Evolutionary conservation across 2,888 invertebrate genomes (phyloP), one percentile per base, ranked within the genome.

Genomic region (Lithosia quadra): DNA sequence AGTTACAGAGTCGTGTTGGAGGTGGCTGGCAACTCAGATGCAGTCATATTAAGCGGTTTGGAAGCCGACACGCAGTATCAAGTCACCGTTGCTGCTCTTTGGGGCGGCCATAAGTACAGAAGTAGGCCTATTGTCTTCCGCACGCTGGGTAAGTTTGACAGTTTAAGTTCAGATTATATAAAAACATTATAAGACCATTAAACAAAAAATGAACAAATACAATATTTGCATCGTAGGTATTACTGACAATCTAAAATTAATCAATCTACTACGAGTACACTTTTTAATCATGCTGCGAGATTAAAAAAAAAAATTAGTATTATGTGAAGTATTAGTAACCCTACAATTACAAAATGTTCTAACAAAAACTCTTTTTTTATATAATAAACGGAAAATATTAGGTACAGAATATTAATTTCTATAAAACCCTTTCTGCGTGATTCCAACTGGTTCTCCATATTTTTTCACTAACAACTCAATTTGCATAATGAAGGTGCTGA

Each of bases 1-100:
- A 98, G 98, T 98, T 98, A 98, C 98, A 98, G 98, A 96, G 98
- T 98, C 96, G 98, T 98, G 95, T 96, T 97, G 96, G 97, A 98
- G 92, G 98, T 98, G 91, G 98, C 98, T 83, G 98, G 98, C 81
- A 98, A 98, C 95, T 97, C 97, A 75, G 98, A 98, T 90, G 98
- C 98, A 76, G 97, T 98, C 82, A 97, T 97, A 78, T 93, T 98
- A 88, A 97, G 97, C 88, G 97, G 97, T 61, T 95, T 98, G 76
- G 96, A 97, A 88, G 97, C 98, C 28, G 97, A 98, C 91, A 98
- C 98, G 33, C 98, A 98, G 93, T 98, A 98, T 90, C 98, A 98
- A 84, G 96, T 98, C 74, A 97, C 97, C 3, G 98, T 98, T 65
- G 97, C 98, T 73, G 98, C 98, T 67, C 96, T 98, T 75, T 97